These are phyloP conservation scores for Pinna nobilis DNA, from an alignment of 1,140 invertebrate species.

Conservation along the genomic window DNA sequence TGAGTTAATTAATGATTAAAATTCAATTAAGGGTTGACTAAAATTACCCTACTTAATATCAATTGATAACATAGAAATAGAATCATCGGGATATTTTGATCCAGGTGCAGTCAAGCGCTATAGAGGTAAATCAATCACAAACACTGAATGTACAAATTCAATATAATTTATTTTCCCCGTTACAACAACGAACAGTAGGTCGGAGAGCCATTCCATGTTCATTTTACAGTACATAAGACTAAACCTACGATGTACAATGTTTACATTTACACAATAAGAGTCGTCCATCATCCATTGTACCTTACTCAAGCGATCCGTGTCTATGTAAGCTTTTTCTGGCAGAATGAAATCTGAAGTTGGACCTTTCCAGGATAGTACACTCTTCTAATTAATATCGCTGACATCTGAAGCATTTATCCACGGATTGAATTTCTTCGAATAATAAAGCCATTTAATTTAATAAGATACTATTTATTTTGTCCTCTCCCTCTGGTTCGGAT, in stretches of 20 bases:
- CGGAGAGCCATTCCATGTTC: constrained; percentile 2
- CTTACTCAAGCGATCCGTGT: constrained; percentile 8
- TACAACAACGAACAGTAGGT: not conserved
- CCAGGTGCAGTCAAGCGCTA: too few species aligned
- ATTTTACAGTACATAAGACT: constrained; percentile 2
- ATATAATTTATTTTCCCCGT: constrained; percentile 11
- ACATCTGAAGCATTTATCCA: constrained; percentile 19
- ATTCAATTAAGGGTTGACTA: too few species aligned
- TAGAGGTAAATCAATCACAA: too few species aligned
- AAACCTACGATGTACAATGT: not conserved
- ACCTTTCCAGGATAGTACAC: constrained; percentile 12
- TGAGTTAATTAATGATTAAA: too few species aligned
- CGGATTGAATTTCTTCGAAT: constrained; percentile 31
- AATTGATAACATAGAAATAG: too few species aligned
- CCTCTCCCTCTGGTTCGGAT: constrained; percentile 41
- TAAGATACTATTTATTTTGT: constrained; percentile 40
- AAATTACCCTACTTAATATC: too few species aligned
- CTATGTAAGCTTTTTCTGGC: constrained; percentile 2
- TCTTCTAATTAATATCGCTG: not conserved
- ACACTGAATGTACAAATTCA: too few species aligned
- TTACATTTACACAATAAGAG: constrained; percentile 4
- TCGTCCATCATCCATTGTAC: constrained; percentile 8
- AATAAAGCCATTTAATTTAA: constrained; percentile 37
- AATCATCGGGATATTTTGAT: too few species aligned
- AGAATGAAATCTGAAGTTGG: constrained; percentile 5